These are phyloP conservation scores for Neomicropteryx cornuta DNA, from an alignment of 1,140 invertebrate species.

Conservation along the genomic window DNA sequence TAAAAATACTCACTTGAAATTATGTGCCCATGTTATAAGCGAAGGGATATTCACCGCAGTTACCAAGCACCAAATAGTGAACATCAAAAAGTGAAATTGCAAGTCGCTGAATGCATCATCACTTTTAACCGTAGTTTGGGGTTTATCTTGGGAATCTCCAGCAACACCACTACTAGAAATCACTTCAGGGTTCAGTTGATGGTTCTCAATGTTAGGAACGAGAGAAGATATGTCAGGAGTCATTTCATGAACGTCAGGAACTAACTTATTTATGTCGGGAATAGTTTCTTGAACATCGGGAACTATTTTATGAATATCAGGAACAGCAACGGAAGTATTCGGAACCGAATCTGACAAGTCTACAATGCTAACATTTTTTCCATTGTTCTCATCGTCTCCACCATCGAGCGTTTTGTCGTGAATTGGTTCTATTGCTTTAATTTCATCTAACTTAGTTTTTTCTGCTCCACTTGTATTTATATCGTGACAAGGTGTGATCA, in stretches of 20 bases:
- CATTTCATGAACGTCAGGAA: too few relatives aligned
- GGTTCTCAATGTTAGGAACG: too few relatives aligned
- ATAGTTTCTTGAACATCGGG: too few relatives aligned
- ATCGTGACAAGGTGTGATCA: too few relatives aligned
- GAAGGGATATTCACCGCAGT: slow-evolving; percentile 42
- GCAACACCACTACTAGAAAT: too few relatives aligned
- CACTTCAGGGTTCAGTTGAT: too few relatives aligned
- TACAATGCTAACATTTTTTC: too few relatives aligned
- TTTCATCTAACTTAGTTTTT: slow-evolving; percentile 1
- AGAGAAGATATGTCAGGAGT: too few relatives aligned
- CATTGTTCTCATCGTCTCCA: neutral
- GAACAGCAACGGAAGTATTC: too few relatives aligned
- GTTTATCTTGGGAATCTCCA: slow-evolving; percentile 1
- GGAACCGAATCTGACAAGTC: too few relatives aligned
- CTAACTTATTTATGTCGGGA: too few relatives aligned
- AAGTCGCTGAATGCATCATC: slow-evolving; percentile 33
- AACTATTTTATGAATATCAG: too few relatives aligned
- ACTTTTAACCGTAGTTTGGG: slow-evolving; percentile 8
- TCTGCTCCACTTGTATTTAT: neutral
- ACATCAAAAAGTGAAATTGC: slow-evolving; percentile 48
- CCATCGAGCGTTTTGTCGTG: slow-evolving; percentile 3
- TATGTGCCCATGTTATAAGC: slow-evolving; percentile 48
- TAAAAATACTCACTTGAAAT: slow-evolving; percentile 41
- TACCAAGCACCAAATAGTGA: slow-evolving; percentile 43
- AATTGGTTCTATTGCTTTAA: neutral